Evolutionary conservation across 2,797 vertebrate species (phyloP).

Genomic region (Epinephelus coioides): DNA sequence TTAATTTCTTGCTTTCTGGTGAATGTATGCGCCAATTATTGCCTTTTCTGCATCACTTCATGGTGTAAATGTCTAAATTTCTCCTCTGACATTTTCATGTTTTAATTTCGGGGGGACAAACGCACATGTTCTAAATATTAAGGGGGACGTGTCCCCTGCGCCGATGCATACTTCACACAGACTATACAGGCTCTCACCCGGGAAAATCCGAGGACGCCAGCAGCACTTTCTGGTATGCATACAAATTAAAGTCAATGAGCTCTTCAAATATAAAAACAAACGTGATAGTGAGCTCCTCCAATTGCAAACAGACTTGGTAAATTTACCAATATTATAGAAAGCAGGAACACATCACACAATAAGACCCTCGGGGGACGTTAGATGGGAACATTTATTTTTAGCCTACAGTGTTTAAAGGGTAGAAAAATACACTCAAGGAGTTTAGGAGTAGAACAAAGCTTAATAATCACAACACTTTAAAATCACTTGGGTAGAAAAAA

Average conservation of each 20-base stretch:
- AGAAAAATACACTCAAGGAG: neutral
- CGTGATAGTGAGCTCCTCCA: neutral
- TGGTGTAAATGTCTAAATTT: no score
- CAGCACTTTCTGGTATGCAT: neutral
- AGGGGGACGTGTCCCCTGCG: no score
- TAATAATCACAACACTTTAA: neutral
- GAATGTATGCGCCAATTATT: no score
- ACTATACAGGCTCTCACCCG: neutral
- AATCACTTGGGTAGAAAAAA: neutral
- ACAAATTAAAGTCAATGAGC: neutral
- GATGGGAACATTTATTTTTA: neutral
- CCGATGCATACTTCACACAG: no score
- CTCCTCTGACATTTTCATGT: no score
- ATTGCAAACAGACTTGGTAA: neutral
- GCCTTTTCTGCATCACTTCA: no score
- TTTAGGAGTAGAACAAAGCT: neutral
- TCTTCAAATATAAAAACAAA: neutral
- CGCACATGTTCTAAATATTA: no score
- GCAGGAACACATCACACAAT: neutral
- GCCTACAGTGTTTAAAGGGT: neutral
- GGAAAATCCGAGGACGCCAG: neutral
- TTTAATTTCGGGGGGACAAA: no score
- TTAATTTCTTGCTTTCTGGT: no score
- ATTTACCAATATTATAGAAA: neutral
- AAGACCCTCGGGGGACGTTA: neutral